Percentiles rank a stretch among this genome's conserved stretches.
Evolutionary conservation across 2,113 vertebrate genomes (phyloP).

Genomic region (Tetrao urogallus): DNA sequence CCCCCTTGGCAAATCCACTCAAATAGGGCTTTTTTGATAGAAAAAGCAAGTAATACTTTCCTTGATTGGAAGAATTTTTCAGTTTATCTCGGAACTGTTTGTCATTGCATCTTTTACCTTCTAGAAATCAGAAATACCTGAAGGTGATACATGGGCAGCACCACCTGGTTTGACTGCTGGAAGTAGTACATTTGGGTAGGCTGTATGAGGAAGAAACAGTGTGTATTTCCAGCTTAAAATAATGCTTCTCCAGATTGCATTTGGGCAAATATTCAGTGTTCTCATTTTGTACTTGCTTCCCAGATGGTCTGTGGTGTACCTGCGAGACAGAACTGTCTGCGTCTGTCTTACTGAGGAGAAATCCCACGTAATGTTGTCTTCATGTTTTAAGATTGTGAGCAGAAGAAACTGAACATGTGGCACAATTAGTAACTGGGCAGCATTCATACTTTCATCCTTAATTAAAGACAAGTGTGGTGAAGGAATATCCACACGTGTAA

Average conservation of each 20-base stretch:
- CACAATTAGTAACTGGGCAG: constrained; percentile 23
- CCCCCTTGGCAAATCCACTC: not conserved
- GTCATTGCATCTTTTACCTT: not conserved
- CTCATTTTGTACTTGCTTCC: not conserved
- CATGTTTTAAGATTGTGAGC: not conserved
- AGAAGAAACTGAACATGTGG: constrained; percentile 29
- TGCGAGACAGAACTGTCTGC: not conserved
- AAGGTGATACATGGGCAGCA: not conserved
- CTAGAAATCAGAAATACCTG: not conserved
- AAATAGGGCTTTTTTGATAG: not conserved
- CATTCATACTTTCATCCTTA: constrained; percentile 29
- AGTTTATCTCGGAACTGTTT: not conserved
- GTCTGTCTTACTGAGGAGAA: not conserved
- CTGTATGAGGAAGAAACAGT: not conserved
- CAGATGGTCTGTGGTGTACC: not conserved
- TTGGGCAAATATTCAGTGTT: not conserved
- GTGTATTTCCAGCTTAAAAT: not conserved
- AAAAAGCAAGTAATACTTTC: not conserved
- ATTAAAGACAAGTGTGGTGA: constrained; percentile 44
- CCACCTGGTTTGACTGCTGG: not conserved
- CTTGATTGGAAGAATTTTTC: not conserved
- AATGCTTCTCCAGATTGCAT: not conserved
- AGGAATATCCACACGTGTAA: constrained; percentile 30
- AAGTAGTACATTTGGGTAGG: not conserved
- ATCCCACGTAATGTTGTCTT: not conserved